These are phyloP conservation scores for Choloepus hoffmanni DNA, from an alignment of 2,113 vertebrate genomes.

Conservation along the genomic window DNA sequence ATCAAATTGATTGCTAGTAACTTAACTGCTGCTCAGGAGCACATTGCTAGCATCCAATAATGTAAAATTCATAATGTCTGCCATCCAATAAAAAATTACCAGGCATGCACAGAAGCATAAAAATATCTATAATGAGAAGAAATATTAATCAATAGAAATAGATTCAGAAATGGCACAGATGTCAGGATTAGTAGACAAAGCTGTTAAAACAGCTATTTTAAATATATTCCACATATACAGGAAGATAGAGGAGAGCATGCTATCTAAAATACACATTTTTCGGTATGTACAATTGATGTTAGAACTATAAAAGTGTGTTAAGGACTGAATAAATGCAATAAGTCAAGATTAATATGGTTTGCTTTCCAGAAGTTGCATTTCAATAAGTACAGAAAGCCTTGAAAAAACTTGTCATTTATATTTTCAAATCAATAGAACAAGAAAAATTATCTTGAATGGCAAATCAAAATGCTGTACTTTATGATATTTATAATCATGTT, in stretches of 20 bases:
- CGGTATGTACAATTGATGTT: not conserved
- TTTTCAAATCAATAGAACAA: constrained; percentile 45
- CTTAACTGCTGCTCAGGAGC: not conserved
- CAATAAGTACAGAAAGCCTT: constrained; percentile 22
- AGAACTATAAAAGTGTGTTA: constrained; percentile 14
- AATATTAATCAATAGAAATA: constrained; percentile 28
- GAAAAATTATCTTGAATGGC: constrained; percentile 44
- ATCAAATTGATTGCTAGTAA: constrained; percentile 2
- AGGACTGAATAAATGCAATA: not conserved
- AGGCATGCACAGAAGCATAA: constrained; percentile 5
- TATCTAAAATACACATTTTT: not conserved
- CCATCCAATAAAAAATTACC: not conserved
- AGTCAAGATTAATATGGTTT: not conserved
- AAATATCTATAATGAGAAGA: not conserved
- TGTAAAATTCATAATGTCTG: constrained; percentile 2
- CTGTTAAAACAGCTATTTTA: not conserved
- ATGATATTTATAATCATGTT: not conserved
- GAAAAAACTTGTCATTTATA: not conserved
- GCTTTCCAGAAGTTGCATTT: constrained; percentile 20
- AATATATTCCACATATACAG: not conserved
- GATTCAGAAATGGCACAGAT: constrained; percentile 1
- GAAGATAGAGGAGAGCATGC: not conserved
- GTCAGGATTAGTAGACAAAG: not conserved
- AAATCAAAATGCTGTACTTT: constrained; percentile 36
- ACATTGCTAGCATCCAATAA: constrained; percentile 10